Conservation (phyloP, 1,140 invertebrate genomes). For the Popillia japonica region DNA sequence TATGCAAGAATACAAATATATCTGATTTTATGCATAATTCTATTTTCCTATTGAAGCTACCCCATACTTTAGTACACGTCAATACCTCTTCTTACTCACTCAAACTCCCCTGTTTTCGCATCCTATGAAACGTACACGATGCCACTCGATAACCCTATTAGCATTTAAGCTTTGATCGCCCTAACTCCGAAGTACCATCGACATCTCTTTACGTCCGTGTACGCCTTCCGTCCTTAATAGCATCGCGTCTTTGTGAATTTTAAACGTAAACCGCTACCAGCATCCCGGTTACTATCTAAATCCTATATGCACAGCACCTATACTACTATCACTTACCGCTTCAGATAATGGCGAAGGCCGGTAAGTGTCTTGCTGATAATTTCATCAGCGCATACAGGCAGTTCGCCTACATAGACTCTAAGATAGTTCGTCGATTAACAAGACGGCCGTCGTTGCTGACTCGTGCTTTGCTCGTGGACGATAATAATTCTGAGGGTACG, state of each 20-base stretch:
- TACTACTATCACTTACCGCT: conserved; percentile 8
- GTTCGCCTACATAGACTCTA: neutral
- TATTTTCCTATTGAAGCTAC: too few species aligned
- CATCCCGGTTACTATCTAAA: neutral
- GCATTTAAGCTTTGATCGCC: conserved; percentile 7
- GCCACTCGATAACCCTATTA: conserved; percentile 4
- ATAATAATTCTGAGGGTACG: neutral
- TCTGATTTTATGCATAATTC: too few species aligned
- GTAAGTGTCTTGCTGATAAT: conserved; percentile 9
- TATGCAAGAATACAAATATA: too few species aligned
- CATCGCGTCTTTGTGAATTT: conserved; percentile 4
- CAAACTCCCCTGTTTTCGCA: neutral
- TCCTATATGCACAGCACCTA: neutral
- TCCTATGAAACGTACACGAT: neutral
- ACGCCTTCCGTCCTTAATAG: neutral
- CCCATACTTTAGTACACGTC: too few species aligned
- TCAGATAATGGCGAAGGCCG: neutral
- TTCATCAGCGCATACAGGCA: neutral
- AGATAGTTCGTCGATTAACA: neutral
- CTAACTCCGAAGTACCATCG: neutral
- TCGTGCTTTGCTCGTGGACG: neutral
- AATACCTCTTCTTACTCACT: neutral
- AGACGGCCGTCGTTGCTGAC: neutral
- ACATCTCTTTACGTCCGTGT: neutral
- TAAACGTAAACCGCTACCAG: conserved; percentile 1